A percentile compares a stretch with the other conserved stretches of the same genome.
phyloP scores from a whole-genome alignment of 2,113 vertebrate genomes.

The Poicephalus meyeri region DNA sequence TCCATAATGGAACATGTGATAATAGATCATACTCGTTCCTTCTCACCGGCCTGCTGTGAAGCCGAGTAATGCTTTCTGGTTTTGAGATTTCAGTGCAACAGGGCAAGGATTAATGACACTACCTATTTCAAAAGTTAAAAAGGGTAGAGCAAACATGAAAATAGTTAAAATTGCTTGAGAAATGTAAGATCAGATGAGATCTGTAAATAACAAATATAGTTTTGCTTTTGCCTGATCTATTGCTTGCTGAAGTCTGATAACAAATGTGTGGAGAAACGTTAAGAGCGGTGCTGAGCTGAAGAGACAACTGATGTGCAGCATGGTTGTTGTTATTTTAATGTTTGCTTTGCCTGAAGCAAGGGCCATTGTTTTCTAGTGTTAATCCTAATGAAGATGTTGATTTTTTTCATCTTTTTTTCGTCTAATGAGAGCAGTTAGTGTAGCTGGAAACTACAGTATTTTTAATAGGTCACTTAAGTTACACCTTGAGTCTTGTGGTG shows the following conservation, averaged over 20 bases:
- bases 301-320: neutral
- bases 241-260: neutral
- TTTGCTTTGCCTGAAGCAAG: neutral
- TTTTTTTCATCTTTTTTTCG: neutral
- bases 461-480: neutral
- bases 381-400: neutral
- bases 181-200: neutral
- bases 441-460: neutral
- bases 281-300: neutral
- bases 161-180: neutral
- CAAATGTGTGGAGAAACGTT: neutral
- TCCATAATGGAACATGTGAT: neutral
- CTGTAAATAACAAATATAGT: neutral
- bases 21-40: neutral
- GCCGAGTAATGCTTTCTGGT: neutral
- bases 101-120: neutral
- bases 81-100: neutral
- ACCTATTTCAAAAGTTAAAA: neutral
- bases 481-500: neutral
- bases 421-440: neutral
- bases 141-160: neutral
- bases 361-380: neutral
- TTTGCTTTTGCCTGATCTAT: neutral
- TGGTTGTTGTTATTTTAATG: neutral
- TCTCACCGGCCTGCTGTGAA: neutral